A percentile compares a stretch with the other conserved stretches of the same genome.
These are phyloP conservation scores for Caradrina clavipalpis DNA, from an alignment of 2,888 invertebrate species.

Conservation along the genomic window DNA sequence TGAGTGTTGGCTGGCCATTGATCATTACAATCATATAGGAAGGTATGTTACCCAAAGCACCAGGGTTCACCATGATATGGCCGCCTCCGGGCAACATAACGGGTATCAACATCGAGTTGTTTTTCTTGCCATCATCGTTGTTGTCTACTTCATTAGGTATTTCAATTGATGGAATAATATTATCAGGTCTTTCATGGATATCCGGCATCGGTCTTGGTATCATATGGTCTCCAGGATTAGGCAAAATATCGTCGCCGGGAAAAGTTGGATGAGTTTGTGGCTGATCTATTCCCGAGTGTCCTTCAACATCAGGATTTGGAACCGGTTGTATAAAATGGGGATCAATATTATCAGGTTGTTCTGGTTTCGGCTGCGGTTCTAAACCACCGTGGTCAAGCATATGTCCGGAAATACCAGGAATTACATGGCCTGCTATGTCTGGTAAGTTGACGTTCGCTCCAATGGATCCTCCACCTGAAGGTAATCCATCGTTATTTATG, in stretches of 20 bases:
- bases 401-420: not conserved
- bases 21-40: slow-evolving; percentile 46
- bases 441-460: slow-evolving; percentile 27
- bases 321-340: not conserved
- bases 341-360: slow-evolving; percentile 6
- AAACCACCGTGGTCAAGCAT: not conserved
- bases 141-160: slow-evolving; percentile 2
- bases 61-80: slow-evolving; percentile 13
- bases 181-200: not conserved
- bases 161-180: not conserved
- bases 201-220: not conserved
- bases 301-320: not conserved
- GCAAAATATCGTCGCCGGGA: slow-evolving; percentile 19
- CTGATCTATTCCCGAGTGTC: not conserved
- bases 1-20: slow-evolving; percentile 49
- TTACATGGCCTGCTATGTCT: not conserved
- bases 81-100: slow-evolving; percentile 39
- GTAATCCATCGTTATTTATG: slow-evolving; percentile 26
- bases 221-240: not conserved
- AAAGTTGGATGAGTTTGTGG: not conserved
- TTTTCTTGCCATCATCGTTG: slow-evolving; percentile 16
- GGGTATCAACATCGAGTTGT: slow-evolving; percentile 32
- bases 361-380: not conserved
- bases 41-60: slow-evolving; percentile 27
- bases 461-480: slow-evolving; percentile 24